Base-by-base conservation (phyloP, 2,113 vertebrate genomes). In the Cariama cristata region DNA sequence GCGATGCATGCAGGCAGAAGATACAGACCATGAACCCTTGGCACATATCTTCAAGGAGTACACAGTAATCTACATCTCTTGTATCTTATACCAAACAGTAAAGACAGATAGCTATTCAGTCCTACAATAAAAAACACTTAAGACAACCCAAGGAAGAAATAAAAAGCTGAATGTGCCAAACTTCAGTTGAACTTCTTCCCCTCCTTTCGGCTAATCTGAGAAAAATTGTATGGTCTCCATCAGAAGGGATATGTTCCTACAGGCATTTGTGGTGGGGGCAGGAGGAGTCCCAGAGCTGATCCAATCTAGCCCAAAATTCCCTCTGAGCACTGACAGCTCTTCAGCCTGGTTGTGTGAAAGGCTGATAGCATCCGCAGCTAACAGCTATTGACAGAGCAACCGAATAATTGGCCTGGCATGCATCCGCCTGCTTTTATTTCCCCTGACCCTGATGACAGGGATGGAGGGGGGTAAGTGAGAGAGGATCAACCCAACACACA, bases 11-110 rank as follows among this genome's bases (percentile, higher is more conserved):
- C 22, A 47, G 13, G 30, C 6, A n/a, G 28, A 53, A 80, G 32
- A 45, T 5, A 67, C 4, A 38, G 22, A 22, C 20, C 55, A 44
- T 33, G 63, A 90, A 73, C 17, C 13, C n/a, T 32, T 20, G 26
- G 28, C 42, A 71, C 0, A 0, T 12, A 62, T 30, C 52, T 84
- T 91, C 26, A 59, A 15, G n/a, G 14, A 81, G 7, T 3, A 27
- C 32, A 35, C 10, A 74, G 33, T 18, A 64, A 84, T 19, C 21
- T 50, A 66, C 11, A 60, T 15, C 40, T n/a, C 17, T 66, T 42
- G 3, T 15, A 47, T 6, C 40, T 74, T 60, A 44, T 3, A 83
- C 4, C 6, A 86, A 66, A 62, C 1, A 80, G 32, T 7, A n/a
- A 33, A 64, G 7, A 55, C 28, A 73, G 73, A 64, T 4, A 47